phyloP scores from a whole-genome alignment of 1,140 invertebrate species.

The Hypsibius dujardini region DNA sequence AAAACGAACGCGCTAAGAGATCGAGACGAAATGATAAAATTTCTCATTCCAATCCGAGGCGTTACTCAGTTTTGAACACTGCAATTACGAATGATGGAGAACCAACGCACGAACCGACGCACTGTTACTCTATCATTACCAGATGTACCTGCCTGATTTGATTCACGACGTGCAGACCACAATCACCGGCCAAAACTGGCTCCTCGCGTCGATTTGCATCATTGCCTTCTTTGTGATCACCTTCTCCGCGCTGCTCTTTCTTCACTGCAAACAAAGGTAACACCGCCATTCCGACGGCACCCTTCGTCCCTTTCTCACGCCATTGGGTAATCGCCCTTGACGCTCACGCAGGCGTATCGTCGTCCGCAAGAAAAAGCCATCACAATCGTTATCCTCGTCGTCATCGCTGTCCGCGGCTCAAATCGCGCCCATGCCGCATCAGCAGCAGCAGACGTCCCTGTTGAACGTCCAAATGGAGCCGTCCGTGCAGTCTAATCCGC shows the following conservation, averaged over 20 bases:
- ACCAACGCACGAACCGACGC: too few species aligned
- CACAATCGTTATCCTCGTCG: not conserved
- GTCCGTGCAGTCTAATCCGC: not conserved
- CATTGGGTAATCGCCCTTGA: not conserved
- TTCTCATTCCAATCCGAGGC: too few species aligned
- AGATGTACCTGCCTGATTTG: too few species aligned
- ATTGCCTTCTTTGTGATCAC: conserved; percentile 6
- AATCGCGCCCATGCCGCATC: not conserved
- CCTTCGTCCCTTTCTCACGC: too few species aligned
- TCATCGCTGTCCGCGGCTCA: not conserved
- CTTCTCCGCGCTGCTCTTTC: conserved; percentile 1
- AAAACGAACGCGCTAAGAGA: too few species aligned
- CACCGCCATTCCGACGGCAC: too few species aligned
- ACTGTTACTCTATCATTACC: too few species aligned
- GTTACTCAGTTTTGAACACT: too few species aligned
- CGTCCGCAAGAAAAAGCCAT: not conserved
- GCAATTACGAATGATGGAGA: too few species aligned
- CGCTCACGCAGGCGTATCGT: not conserved
- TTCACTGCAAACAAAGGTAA: conserved; percentile 14
- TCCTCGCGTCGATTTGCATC: not conserved
- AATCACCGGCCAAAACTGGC: not conserved
- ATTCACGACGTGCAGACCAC: not conserved
- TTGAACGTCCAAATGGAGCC: not conserved
- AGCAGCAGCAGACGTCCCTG: not conserved
- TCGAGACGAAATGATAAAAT: too few species aligned